Base-by-base conservation (phyloP, 2,797 vertebrate genomes). In the Mus minutoides region DNA sequence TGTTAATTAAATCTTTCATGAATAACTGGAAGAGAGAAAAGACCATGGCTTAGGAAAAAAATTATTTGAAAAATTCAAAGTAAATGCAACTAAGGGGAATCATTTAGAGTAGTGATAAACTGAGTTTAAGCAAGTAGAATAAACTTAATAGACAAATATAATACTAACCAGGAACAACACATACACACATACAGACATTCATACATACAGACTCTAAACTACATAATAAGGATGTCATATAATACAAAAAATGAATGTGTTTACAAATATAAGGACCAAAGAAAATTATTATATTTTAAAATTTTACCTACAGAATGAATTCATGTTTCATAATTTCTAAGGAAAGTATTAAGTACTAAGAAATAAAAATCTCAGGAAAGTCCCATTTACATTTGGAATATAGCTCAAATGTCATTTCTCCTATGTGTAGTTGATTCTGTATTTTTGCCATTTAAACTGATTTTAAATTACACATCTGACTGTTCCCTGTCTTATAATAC, bases 281-380 rank as follows among this genome's bases (percentile, higher is more conserved):
- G 0, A 78, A 49, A 85, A 64, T 78, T 88, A 78, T 90, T 78
- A 56, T n/a, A 85, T 90, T 58, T 79, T 37, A 75, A 58, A 40
- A 1, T 3, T 95, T 94, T 64, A 94, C 56, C 1, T 88, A 17
- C 11, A 82, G 78, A 90, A 62, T 92, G n/a, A 24, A 46, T 4
- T 88, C 4, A 58, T 90, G 26, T 92, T 95, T 10, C 21, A 10
- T 40, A 64, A 92, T 22, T 91, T 91, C 40, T 73, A 92, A 40
- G 16, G 2, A 37, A 64, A 56, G n/a, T 58, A 29, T 75, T 78
- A 75, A 90, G 73, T 90, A 87, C 84, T 21, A 79, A 90, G 84
- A 92, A 62, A 58, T 76, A 76, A 85, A 85, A 87, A 73, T 43
- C 10, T 87, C n/a, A 8, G 24, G 87, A 91, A 92, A 88, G 64